Evolutionary conservation across 1,140 invertebrate species (phyloP).

Genomic region (Drosophila melanogaster): Release_6_plus_ISO1_MT NT_037436.4:16905501-16906000

Average conservation of each 20-base stretch:
- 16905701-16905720: slow-evolving; percentile 80
- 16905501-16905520: slow-evolving; percentile 52
- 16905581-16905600: slow-evolving; percentile 65
- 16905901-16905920: slow-evolving; percentile 45
- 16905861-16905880: neutral
- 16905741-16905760: neutral
- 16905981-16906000: slow-evolving; percentile 57
- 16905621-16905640: slow-evolving; percentile 58
- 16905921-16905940: slow-evolving; percentile 73
- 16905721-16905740: slow-evolving; percentile 34
- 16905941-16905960: slow-evolving; percentile 79
- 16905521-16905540: slow-evolving; percentile 55
- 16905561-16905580: slow-evolving; percentile 71
- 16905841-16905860: slow-evolving; percentile 4
- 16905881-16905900: neutral
- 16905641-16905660: slow-evolving; percentile 68
- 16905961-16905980: slow-evolving; percentile 71
- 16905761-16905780: slow-evolving; percentile 1
- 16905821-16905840: slow-evolving; percentile 6
- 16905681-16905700: slow-evolving; percentile 82
- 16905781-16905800: slow-evolving; percentile 15
- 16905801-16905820: neutral
- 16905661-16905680: slow-evolving; percentile 77
- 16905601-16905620: slow-evolving; percentile 76
- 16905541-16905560: slow-evolving; percentile 71